Base-by-base conservation (phyloP, 2,797 vertebrate genomes). In the Esox lucius region DNA sequence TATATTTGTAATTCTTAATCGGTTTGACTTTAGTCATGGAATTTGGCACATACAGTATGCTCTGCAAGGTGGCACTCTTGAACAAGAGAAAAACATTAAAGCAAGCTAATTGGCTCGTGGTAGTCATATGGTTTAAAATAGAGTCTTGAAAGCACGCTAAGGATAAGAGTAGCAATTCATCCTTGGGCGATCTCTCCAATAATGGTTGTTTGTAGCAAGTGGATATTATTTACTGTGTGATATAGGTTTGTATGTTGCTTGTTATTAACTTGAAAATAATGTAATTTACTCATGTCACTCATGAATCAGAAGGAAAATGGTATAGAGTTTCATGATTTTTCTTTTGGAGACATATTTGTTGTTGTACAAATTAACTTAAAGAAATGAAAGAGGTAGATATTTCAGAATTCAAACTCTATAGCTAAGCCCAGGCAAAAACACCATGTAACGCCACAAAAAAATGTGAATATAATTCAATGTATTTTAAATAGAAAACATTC, bases 301-400 rank as follows among this genome's bases (percentile, higher is more conserved):
- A 12, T 31, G 64, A 17, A 33, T 17, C 22, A 19, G 64, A 56
- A 56, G 31, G 53, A 62, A 74, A 22, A 59, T 70, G 56, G 42
- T 39, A 62, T 39, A 46, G n/a, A 35, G 68, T 61, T 19, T 48
- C 68, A 69, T 28, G 42, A 5, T 72, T 72, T 72, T 65, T 49
- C 59, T 70, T 53, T 59, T 77, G 35, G 53, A 72, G 64, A 62
- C 59, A 65, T 70, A 35, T 71, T 33, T 71, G 28, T 33, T 53
- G 74, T 72, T 69, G 74, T 75, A 73, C 46, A 71, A 64, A 53
- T 75, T 48, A 72, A 70, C 11, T 68, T 71, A 72, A 69, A 75
- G 78, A 82, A 78, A 80, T 66, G 65, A 46, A 76, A 72, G 78
- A 80, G 78, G 78, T 82, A 82, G 78, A 80, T 24, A 33, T 75